Base-by-base conservation (phyloP, 2,888 invertebrate genomes). In the Dryobotodes eremita region DNA sequence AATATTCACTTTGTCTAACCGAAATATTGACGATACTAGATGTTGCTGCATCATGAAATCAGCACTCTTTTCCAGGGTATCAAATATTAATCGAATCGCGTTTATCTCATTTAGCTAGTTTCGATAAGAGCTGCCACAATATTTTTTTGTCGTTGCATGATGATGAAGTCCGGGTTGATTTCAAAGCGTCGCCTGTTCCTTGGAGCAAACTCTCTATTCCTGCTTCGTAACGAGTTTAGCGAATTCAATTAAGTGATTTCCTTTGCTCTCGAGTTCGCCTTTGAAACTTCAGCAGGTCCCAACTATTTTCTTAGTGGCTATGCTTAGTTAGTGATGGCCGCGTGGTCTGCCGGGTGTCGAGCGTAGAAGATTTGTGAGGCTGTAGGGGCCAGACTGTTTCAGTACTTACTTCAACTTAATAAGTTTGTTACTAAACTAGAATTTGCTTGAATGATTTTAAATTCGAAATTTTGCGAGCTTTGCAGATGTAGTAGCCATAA, bases 211-310 rank as follows among this genome's bases (percentile, higher is more conserved):
- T 42, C 42, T 11, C 31, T 46, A 75, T 42, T 59, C 57, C 36
- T 50, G 26, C 48, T 78, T 71, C 64, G 61, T 77, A 59, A 74
- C 17, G 55, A 83, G 79, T 82, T 78, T 75, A 31, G 31, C 59
- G 20, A 86, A 88, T 84, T 86, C 75, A 88, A 84, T 86, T 83
- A 80, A 74, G 71, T 88, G 68, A 81, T 85, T 86, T 79, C 59
- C 64, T 86, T 86, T 78, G 59, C 71, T 81, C 66, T 77, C 55
- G 50, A 80, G 71, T 80, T 74, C 36, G 65, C 55, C 61, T 82
- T 76, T 55, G 76, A 75, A 86, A 88, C 71, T 86, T 83, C 61
- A 62, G 36, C 59, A n/a, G 64, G 55, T 65, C 10, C 8, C 42
- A 81, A 83, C 83, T 77, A 83, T 82, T 75, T 82, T 77, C 66